Percentiles rank a stretch among this genome's conserved stretches.
Evolutionary conservation across 1,140 invertebrate species (phyloP).

Genomic region (Drosophila fuyamai): DNA sequence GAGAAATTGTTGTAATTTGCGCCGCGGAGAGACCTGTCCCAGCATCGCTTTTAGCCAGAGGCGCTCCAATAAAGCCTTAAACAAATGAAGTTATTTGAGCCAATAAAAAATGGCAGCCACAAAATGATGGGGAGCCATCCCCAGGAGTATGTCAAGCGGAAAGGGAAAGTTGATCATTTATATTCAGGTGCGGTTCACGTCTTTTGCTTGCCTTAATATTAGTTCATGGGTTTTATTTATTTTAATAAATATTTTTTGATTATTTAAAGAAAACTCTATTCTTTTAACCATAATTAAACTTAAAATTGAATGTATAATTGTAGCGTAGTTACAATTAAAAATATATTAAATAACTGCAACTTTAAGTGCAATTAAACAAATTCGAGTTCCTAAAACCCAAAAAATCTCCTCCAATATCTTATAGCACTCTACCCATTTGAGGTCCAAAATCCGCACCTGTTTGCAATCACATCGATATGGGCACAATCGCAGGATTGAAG

Average conservation of each 20-base stretch:
- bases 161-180: conserved; percentile 59
- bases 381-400: no score
- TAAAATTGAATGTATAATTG: no score
- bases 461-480: conserved; percentile 5
- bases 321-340: no score
- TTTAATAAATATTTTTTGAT: no score
- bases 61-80: conserved; percentile 74
- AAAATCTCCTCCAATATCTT: no score
- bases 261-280: no score
- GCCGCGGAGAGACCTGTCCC: conserved; percentile 45
- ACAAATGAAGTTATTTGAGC: conserved; percentile 81
- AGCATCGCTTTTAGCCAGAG: conserved; percentile 36
- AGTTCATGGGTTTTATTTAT: no score
- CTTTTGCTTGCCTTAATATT: background rate
- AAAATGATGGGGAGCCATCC: conserved; percentile 46
- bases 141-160: conserved; percentile 53
- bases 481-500: background rate
- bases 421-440: background rate
- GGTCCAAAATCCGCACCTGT: conserved; percentile 21
- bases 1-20: conserved; percentile 78
- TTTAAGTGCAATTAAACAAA: no score
- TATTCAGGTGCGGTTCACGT: conserved; percentile 13
- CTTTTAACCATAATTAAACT: no score
- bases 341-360: no score
- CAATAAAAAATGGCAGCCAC: conserved; percentile 70